Conservation (phyloP, 23 tunicate species). For the Clavelina lepadiformis region DNA sequence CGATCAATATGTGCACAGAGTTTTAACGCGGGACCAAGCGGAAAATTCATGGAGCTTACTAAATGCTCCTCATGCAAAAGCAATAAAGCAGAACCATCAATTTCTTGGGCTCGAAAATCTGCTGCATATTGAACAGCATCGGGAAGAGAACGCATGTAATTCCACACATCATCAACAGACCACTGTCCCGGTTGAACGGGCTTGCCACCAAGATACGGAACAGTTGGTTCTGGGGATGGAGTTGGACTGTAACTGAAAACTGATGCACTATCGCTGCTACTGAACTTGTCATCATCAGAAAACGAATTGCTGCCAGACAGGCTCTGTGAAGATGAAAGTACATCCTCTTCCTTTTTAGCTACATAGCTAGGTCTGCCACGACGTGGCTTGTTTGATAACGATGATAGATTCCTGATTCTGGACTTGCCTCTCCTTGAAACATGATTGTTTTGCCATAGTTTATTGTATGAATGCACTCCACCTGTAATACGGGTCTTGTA, state of each 20-base stretch:
- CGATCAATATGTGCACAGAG: slow-evolving; percentile 75
- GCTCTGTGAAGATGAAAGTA: background rate
- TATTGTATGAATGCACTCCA: background rate
- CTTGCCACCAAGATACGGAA: slow-evolving; percentile 11
- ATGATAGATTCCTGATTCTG: background rate
- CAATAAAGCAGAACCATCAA: slow-evolving; percentile 81
- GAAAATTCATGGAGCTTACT: slow-evolving; percentile 53
- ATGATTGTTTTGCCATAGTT: background rate
- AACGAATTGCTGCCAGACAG: slow-evolving; percentile 7
- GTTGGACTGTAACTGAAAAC: slow-evolving; percentile 26
- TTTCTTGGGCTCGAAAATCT: slow-evolving; percentile 81
- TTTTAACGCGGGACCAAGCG: slow-evolving; percentile 85
- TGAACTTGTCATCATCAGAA: slow-evolving; percentile 20
- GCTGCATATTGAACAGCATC: slow-evolving; percentile 49
- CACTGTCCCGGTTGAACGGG: slow-evolving; percentile 36
- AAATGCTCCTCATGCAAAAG: slow-evolving; percentile 80
- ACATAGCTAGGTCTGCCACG: background rate
- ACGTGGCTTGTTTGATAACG: background rate
- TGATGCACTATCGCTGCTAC: slow-evolving; percentile 13
- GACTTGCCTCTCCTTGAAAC: background rate
- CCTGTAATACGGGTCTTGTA: background rate
- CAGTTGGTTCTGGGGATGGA: slow-evolving; percentile 32
- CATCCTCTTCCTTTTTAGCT: background rate
- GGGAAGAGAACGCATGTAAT: slow-evolving; percentile 55
- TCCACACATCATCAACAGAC: slow-evolving; percentile 83